phyloP scores from a whole-genome alignment of 1,140 invertebrate species.

The Babylonia areolata region DNA sequence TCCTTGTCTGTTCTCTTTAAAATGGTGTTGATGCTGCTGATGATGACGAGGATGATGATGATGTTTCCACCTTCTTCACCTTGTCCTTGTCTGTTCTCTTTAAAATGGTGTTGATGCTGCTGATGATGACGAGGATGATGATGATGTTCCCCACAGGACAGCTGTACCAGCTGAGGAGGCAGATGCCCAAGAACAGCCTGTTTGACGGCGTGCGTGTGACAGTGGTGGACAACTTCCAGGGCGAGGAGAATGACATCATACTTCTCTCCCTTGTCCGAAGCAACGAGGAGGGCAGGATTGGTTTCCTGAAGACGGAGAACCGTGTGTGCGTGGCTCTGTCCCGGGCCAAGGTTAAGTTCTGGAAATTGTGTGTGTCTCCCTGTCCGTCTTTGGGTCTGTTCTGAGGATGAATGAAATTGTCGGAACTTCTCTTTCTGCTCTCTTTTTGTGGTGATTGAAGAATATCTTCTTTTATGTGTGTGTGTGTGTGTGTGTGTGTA shows the following conservation, averaged over 20 bases:
- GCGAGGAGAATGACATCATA: constrained; percentile 90
- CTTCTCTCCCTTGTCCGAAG: constrained; percentile 88
- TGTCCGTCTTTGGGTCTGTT: neutral
- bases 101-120: neutral
- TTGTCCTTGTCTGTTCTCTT: too few species aligned
- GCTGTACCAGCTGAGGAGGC: constrained; percentile 9
- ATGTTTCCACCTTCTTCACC: too few species aligned
- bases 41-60: neutral
- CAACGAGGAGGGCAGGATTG: constrained; percentile 81
- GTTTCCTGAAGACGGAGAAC: constrained; percentile 87
- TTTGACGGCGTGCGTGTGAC: constrained; percentile 76
- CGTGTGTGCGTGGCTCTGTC: constrained; percentile 89
- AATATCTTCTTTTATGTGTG: too few species aligned
- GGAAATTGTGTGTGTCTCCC: neutral
- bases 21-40: neutral
- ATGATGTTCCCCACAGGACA: neutral
- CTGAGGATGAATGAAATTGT: too few species aligned
- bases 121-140: neutral
- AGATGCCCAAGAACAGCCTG: constrained; percentile 2
- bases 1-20: neutral
- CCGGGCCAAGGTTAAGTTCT: constrained; percentile 84
- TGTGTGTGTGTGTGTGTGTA: too few species aligned
- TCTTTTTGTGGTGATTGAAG: neutral
- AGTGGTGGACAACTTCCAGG: constrained; percentile 84
- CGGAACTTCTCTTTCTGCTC: neutral